Evolutionary conservation across 2,113 vertebrate species (phyloP), one percentile per base, ranked within the genome.

Genomic region (Pelmatolapia mariae): DNA sequence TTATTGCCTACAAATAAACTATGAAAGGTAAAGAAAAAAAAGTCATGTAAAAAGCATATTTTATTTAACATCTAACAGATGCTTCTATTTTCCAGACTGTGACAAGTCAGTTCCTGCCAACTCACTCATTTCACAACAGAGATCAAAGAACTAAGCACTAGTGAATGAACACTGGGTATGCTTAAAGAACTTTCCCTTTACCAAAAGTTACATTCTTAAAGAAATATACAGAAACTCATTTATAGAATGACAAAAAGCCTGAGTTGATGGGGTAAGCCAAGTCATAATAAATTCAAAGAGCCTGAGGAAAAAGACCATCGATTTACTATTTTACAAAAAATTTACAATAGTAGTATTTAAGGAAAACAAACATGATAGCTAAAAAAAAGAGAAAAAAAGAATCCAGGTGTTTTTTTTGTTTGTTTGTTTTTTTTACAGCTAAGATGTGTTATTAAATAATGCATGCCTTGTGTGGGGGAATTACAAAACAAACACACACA

Each of bases 391-490:
- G 7, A 1, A 33, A 88, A 95, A 66, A 59, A 94, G 73, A 85
- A 92, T 96, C 93, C 94, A 96, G 95, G 94, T 36, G 36, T 6
- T 6, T 36, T 36, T 36, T 36, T 36, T 8, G 36, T 36, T 36
- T 36, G 2, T 8, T 36, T 33, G 31, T 33, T 31, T 24, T 97
- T 87, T 89, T 97, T 98, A 99, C 97, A 99, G 94, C 96, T 96
- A 95, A 96, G 96, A 98, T 97, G 98, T 97, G 91, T 97, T 97
- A 97, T 99, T 99, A 99, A 99, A 99, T 99, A 98, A 95, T 98
- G 98, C 97, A 98, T 98, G 96, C 97, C 97, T 97, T 96, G 94
- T 97, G 97, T 96, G 96, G 96, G 26, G 45, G 97, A 97, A 97
- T 92, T 66, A 38, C 33, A 66, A 66, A 66, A 22, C 61, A 66